Percentiles rank a stretch among this genome's conserved stretches.
Evolutionary conservation across 1,140 invertebrate genomes (phyloP).

Genomic region (Thereuonema tuberculata): DNA sequence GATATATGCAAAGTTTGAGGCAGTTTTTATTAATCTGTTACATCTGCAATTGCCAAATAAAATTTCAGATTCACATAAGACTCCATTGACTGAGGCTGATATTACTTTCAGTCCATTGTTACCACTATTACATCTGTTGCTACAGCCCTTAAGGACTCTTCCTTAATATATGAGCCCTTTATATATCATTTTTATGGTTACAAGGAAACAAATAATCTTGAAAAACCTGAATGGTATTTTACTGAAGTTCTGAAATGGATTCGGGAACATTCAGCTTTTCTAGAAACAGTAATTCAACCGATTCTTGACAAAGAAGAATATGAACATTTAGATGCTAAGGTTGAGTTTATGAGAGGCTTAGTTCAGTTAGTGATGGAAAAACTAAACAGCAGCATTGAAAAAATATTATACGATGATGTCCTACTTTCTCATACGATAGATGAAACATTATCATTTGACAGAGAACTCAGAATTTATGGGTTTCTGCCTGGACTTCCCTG

Average conservation of each 20-base stretch:
- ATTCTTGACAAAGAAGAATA: slow-evolving; percentile 51
- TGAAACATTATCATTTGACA: slow-evolving; percentile 64
- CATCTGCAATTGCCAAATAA: slow-evolving; percentile 43
- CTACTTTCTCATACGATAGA: slow-evolving; percentile 79
- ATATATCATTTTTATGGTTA: slow-evolving; percentile 76
- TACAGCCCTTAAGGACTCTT: slow-evolving; percentile 53
- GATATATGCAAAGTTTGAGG: slow-evolving; percentile 23
- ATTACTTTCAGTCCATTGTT: slow-evolving; percentile 32
- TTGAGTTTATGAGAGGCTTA: slow-evolving; percentile 72
- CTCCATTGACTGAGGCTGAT: too few relatives aligned
- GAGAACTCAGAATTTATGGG: slow-evolving; percentile 45
- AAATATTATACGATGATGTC: slow-evolving; percentile 62
- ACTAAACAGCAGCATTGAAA: slow-evolving; percentile 59
- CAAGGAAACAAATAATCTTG: slow-evolving; percentile 71
- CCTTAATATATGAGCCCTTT: too few relatives aligned
- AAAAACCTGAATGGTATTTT: slow-evolving; percentile 77
- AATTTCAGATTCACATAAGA: too few relatives aligned
- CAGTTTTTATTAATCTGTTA: slow-evolving; percentile 28
- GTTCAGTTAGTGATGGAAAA: slow-evolving; percentile 71
- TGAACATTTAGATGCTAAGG: slow-evolving; percentile 49
- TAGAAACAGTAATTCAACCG: slow-evolving; percentile 63
- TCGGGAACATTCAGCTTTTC: slow-evolving; percentile 63
- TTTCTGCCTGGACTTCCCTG: slow-evolving; percentile 55
- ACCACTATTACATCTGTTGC: slow-evolving; percentile 47
- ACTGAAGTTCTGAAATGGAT: slow-evolving; percentile 64